These are phyloP conservation scores for Agapornis roseicollis DNA, from an alignment of 2,113 vertebrate species.

Conservation along the genomic window DNA sequence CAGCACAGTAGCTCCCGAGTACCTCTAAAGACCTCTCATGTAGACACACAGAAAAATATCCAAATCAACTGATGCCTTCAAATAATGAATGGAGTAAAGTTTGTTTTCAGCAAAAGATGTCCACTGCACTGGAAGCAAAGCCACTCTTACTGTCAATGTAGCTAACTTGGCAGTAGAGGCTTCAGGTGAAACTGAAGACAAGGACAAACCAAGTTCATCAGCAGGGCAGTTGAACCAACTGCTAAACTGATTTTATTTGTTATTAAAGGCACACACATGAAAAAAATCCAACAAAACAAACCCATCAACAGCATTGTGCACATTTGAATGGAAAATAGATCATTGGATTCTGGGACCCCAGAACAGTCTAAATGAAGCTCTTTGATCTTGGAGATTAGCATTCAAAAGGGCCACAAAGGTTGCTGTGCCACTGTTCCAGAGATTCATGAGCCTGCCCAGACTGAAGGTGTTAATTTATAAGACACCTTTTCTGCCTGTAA, in stretches of 20 bases:
- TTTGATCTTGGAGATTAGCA: neutral
- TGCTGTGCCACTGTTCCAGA: neutral
- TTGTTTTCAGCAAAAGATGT: neutral
- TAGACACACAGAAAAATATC: neutral
- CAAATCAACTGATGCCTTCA: neutral
- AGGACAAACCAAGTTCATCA: neutral
- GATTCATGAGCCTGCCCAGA: neutral
- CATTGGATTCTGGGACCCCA: neutral
- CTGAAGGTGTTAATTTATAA: neutral
- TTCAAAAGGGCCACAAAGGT: neutral
- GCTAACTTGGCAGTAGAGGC: neutral
- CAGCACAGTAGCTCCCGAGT: neutral
- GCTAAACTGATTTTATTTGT: neutral
- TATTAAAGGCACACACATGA: neutral
- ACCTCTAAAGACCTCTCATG: neutral
- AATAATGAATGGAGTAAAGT: neutral
- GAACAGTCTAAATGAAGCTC: neutral
- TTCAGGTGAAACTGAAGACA: neutral
- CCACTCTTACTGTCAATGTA: neutral
- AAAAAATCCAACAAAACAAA: neutral
- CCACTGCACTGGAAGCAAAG: neutral
- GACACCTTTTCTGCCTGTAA: neutral
- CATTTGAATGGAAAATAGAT: neutral
- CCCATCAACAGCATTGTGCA: fast-evolving
- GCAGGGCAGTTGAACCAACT: neutral